These are phyloP conservation scores for Ciona savignyi DNA, from an alignment of 23 tunicate genomes.

Conservation along the genomic window DNA sequence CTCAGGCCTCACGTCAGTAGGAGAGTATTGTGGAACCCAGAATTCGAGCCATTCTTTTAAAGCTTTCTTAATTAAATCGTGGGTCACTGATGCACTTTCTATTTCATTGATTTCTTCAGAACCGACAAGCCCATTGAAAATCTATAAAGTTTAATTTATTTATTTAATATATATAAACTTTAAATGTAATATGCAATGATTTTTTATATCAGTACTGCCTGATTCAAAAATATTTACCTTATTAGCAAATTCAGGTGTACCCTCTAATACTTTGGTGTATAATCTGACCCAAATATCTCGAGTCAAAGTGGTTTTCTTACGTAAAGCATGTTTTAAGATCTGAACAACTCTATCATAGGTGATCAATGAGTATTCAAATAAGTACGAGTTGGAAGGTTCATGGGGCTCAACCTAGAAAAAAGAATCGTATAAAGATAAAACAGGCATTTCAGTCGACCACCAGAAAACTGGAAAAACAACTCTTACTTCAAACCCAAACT, in stretches of 20 bases:
- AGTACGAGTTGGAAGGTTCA: constrained; percentile 49
- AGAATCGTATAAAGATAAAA: too few relatives aligned
- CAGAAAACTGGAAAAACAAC: too few relatives aligned
- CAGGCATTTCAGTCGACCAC: too few relatives aligned
- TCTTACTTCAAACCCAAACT: too few relatives aligned
- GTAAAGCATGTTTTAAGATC: not conserved
- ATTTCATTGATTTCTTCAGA: constrained; percentile 8
- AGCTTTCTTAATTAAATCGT: constrained; percentile 8
- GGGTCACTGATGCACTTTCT: constrained; percentile 11
- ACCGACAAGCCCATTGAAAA: constrained; percentile 23
- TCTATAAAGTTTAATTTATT: constrained; percentile 8
- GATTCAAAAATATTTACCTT: constrained; percentile 2
- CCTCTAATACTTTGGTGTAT: constrained; percentile 3
- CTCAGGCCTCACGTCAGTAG: not conserved
- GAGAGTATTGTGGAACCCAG: constrained; percentile 50
- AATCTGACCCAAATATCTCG: constrained; percentile 11
- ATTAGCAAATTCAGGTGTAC: constrained; percentile 16
- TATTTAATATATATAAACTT: too few relatives aligned
- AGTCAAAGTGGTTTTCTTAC: not conserved
- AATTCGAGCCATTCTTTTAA: constrained; percentile 25
- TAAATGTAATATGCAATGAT: too few relatives aligned
- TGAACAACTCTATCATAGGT: constrained; percentile 15
- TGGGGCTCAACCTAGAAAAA: constrained; percentile 33
- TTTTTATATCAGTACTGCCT: too few relatives aligned
- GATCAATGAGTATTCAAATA: constrained; percentile 47